Percentiles rank a stretch among this genome's conserved stretches.
Conservation (phyloP, 2,888 invertebrate species). For the Oligia latruncula region DNA sequence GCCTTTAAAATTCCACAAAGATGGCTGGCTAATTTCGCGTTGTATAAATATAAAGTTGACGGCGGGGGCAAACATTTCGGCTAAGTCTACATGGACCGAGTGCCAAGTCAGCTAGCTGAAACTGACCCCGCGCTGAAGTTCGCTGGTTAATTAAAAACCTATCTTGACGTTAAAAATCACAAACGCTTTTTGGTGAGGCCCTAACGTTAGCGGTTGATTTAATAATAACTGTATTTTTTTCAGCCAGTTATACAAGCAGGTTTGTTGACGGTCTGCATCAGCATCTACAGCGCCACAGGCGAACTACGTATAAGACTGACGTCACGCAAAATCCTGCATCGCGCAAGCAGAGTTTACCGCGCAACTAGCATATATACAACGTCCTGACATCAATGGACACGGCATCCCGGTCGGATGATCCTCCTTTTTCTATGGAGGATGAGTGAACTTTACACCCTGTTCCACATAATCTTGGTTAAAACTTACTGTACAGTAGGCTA, state of each 20-base stretch:
- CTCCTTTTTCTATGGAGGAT: neutral
- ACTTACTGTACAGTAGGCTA: neutral
- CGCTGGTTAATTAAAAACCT: constrained; percentile 72
- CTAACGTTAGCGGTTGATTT: constrained; percentile 32
- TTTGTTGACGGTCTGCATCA: neutral
- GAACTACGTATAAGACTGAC: neutral
- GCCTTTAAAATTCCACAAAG: constrained; percentile 6
- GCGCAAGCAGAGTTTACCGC: neutral
- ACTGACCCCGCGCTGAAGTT: constrained; percentile 59
- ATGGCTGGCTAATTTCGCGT: constrained; percentile 37
- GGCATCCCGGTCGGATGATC: neutral
- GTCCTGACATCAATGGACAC: neutral
- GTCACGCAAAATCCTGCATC: neutral
- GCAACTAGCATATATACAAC: neutral
- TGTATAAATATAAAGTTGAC: constrained; percentile 47
- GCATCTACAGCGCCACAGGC: neutral
- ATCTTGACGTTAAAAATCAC: constrained; percentile 68
- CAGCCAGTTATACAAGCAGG: neutral
- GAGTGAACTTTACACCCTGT: neutral
- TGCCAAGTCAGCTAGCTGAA: constrained; percentile 51
- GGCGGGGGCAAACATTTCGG: constrained; percentile 50
- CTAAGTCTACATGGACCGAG: constrained; percentile 44
- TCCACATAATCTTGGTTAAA: neutral
- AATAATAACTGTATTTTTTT: neutral
- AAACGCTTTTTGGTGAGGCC: constrained; percentile 55